A percentile compares a stretch with the other conserved stretches of the same genome.
phyloP scores from a whole-genome alignment of 2,797 vertebrate species.

The Muscicapa striata region DNA sequence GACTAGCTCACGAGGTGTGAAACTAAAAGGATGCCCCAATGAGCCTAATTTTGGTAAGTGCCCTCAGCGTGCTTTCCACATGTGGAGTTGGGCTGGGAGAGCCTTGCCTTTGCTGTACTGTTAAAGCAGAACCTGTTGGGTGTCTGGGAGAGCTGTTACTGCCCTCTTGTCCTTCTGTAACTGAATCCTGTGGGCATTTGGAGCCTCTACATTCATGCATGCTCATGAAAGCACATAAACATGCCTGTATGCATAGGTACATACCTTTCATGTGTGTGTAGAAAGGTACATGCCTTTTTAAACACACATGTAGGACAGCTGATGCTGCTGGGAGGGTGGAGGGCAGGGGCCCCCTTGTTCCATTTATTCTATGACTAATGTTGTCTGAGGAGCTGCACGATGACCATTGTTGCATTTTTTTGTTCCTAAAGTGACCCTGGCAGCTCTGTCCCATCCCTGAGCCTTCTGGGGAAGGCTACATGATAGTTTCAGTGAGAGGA shows the following conservation, averaged over 20 bases:
- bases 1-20: conserved; percentile 95
- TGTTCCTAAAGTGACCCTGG: background rate
- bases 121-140: background rate
- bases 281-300: background rate
- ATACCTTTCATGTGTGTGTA: background rate
- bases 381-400: fast-evolving
- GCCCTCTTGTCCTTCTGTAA: background rate
- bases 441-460: background rate
- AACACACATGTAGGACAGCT: background rate
- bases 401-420: background rate
- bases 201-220: background rate
- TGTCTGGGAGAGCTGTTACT: background rate
- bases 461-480: background rate
- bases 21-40: conserved; percentile 97
- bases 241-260: background rate
- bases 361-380: background rate
- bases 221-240: background rate
- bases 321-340: background rate
- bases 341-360: background rate
- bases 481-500: background rate
- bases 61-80: background rate
- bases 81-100: background rate
- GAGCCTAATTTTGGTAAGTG: conserved; percentile 98
- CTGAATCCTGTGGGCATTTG: background rate
- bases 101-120: background rate